Conservation (phyloP, 2,888 invertebrate genomes). For the Lamellibrachia satsuma region DNA sequence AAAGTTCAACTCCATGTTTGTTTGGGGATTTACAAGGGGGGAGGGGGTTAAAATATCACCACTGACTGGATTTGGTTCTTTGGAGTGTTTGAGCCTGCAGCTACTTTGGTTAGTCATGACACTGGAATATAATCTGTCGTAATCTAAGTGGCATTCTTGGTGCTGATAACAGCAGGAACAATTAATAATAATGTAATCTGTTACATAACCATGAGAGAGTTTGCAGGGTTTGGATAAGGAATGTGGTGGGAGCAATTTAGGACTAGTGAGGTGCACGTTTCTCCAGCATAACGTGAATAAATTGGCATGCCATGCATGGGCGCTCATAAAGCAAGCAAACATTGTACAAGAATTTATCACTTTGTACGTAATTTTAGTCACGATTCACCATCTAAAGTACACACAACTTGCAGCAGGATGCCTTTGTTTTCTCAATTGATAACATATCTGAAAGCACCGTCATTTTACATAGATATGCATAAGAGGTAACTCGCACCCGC, state of each 20-base stretch:
- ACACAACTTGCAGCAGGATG: neutral
- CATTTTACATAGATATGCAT: neutral
- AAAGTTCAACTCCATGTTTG: no score
- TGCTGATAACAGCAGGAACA: neutral
- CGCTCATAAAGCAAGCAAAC: neutral
- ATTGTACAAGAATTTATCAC: neutral
- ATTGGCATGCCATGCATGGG: neutral
- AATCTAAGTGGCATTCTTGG: conserved; percentile 17
- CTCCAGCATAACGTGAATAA: neutral
- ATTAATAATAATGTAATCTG: neutral
- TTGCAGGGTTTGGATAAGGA: neutral
- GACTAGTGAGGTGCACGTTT: neutral
- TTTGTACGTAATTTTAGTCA: neutral
- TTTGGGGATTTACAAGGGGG: no score
- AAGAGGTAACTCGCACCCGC: neutral
- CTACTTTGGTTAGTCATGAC: neutral
- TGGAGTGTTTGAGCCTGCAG: neutral
- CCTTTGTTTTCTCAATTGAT: neutral
- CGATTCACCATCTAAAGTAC: neutral
- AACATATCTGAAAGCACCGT: neutral
- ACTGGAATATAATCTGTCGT: neutral
- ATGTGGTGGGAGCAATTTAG: neutral
- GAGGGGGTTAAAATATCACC: no score
- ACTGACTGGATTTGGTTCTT: no score
- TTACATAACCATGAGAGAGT: neutral